Conservation (phyloP, 2,113 vertebrate genomes). For the Fulica atra region DNA sequence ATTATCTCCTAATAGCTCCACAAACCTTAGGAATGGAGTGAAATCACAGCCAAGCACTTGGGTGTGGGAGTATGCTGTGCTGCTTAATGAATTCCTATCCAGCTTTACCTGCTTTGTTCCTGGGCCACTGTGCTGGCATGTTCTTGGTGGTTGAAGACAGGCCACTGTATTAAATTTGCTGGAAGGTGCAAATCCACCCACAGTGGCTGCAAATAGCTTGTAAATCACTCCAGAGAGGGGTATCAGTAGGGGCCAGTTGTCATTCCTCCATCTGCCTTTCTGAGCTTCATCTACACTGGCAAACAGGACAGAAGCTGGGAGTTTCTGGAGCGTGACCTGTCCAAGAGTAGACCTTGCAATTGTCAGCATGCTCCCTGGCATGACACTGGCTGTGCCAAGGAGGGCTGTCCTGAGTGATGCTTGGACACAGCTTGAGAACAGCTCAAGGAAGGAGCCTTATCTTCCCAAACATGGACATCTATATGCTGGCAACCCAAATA, state of each 20-base stretch:
- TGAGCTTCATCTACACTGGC: background rate
- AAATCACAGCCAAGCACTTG: background rate
- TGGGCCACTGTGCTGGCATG: background rate
- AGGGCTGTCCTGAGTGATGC: background rate
- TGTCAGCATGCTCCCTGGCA: fast-evolving
- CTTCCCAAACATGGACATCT: background rate
- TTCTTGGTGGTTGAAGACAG: background rate
- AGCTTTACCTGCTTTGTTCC: background rate
- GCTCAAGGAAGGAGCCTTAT: background rate
- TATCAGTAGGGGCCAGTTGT: background rate
- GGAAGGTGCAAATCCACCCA: background rate
- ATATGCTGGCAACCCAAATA: background rate
- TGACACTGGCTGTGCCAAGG: background rate
- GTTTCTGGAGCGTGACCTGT: background rate
- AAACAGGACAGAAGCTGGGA: background rate
- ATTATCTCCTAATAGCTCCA: background rate
- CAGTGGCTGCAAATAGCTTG: background rate
- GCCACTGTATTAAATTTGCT: background rate
- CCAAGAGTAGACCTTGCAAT: background rate
- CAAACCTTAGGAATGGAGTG: background rate
- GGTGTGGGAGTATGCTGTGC: background rate
- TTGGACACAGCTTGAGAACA: background rate
- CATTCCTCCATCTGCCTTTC: background rate
- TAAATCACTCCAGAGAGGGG: background rate
- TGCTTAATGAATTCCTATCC: background rate